A percentile compares a stretch with the other conserved stretches of the same genome.
Evolutionary conservation across 2,797 vertebrate genomes (phyloP).

Genomic region (Phoebastria nigripes): DNA sequence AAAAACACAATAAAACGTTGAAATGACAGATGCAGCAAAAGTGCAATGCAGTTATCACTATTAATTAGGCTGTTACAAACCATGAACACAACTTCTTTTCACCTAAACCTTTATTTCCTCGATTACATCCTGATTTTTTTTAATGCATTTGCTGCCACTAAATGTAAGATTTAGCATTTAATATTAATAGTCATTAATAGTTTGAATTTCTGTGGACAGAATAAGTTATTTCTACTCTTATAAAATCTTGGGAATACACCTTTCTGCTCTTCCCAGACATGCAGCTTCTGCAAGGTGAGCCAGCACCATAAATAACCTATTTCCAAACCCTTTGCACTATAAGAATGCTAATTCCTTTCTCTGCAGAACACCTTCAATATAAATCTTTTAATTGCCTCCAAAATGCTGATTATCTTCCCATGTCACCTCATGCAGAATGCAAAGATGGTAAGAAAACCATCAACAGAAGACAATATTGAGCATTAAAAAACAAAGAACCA

Average conservation of each 20-base stretch:
- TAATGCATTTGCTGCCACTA: conserved; percentile 15
- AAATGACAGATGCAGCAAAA: neutral
- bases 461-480: conserved; percentile 52
- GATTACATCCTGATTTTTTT: neutral
- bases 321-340: conserved; percentile 43
- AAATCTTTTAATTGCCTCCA: conserved; percentile 68
- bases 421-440: conserved; percentile 52
- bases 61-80: neutral
- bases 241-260: conserved; percentile 19
- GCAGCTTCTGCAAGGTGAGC: conserved; percentile 5
- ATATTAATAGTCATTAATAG: conserved; percentile 42
- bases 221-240: conserved; percentile 21
- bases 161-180: conserved; percentile 34
- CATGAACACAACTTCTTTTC: neutral
- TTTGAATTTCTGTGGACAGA: conserved; percentile 39
- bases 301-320: conserved; percentile 22
- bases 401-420: conserved; percentile 58
- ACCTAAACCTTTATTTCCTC: neutral
- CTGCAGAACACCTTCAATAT: conserved; percentile 50
- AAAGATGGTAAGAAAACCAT: conserved; percentile 65
- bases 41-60: neutral
- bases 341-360: conserved; percentile 58
- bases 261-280: neutral
- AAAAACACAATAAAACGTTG: neutral
- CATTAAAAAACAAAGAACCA: conserved; percentile 61